Evolutionary conservation across 2,888 invertebrate genomes (phyloP), one percentile per base, ranked within the genome.

Genomic region (Agrilus biguttatus): DNA sequence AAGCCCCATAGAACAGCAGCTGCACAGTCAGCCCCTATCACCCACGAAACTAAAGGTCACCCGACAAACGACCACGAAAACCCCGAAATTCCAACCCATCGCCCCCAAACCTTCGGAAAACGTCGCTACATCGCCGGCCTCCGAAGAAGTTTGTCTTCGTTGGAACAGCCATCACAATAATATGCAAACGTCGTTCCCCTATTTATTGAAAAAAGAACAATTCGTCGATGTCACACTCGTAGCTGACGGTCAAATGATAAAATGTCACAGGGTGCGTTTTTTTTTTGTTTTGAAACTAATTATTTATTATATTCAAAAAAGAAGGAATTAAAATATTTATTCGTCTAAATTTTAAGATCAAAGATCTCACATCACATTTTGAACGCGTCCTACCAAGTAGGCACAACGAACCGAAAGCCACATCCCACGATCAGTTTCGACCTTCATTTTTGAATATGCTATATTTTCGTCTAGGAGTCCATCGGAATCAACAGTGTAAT

Each of bases 91-190:
- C 33, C 61, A 60, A 45, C 44, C 46, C 2, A 41, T 34, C 17
- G 56, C 51, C 39, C 46, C 47, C 2, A 37, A 45, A 8, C 36
- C 47, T 12, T 42, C 50, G 6, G 39, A 48, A 13, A 44, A 44
- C 33, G 17, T 34, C 28, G 32, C 28, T 34, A 32, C 14, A 17
- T 36, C 37, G 4, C 33, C 39, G 17, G 47, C 36, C 46, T 49
- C 44, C 6, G 60, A 64, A 23, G 66, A 68, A 45, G 64, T 69
- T 32, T 69, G 68, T 53, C 60, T 74, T 21, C 63, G 70, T 43
- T 74, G 74, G 74, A 73, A 73, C 57, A 71, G 70, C 45, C 72
- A 74, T 52, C 70, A 72, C 49, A 61, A 63, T 28, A 73, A 73
- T 49, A 69, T 74, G 66, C 70, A 72, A 50, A 62, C 62, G n/a